Base-by-base conservation (phyloP, 2,888 invertebrate genomes). In the Chalcosyrphus nemorum region DNA sequence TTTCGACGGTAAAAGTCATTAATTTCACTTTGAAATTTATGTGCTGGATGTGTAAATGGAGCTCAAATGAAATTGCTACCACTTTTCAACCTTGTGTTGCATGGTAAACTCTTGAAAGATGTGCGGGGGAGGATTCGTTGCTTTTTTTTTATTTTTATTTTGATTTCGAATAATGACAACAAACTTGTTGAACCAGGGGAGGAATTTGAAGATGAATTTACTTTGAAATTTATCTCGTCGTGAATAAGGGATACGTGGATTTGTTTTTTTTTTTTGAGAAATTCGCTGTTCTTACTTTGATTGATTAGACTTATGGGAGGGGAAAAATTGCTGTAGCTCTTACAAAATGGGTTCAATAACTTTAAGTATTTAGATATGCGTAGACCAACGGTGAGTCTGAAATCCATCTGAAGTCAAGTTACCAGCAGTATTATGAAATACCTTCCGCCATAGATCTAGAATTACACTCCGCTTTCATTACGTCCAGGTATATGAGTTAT, bases 21-120 rank as follows among this genome's bases (percentile, higher is more conserved):
- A 50, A 72, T 72, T 72, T 52, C 15, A 21, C 11, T 72, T 61
- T 35, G 61, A 32, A 61, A 61, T 72, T 52, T 50, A 61, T 72
- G 72, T 52, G 17, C 41, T 17, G 50, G 19, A 41, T 71, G 19
- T 61, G 52, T 61, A 52, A 72, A 52, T 3, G 61, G 41, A 41
- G 52, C 50, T 72, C 21, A 61, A 45, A 41, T 52, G 52, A 41
- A 52, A 72, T 61, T 41, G 59, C 41, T 52, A 4, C n/a, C 47
- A 50, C 41, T 72, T 29, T 61, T 52, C 41, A 41, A 52, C 19
- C 35, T 61, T 17, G 17, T 15, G 15, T 15, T 29, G n/a, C n/a
- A 7, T 17, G 17, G 47, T 19, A n/a, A 4, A 7, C 15, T 47
- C 27, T 13, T 2, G 2, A n/a, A 19, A 3, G 21, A 15, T 35